phyloP scores from a whole-genome alignment of 2,113 vertebrate genomes.

The Tympanuchus pallidicinctus region DNA sequence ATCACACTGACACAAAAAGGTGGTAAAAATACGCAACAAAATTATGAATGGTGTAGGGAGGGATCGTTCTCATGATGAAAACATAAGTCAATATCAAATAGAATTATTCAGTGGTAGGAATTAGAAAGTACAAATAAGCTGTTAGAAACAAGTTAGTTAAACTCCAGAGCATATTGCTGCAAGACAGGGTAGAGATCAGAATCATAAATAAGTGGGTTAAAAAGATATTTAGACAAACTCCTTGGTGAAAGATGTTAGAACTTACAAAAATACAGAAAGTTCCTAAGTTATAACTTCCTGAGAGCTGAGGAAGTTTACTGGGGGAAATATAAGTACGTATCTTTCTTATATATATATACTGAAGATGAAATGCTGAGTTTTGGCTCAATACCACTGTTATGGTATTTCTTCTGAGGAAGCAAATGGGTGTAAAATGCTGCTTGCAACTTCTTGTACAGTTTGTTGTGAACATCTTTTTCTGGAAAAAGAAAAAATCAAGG shows the following conservation, averaged over 20 bases:
- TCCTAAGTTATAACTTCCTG: background rate
- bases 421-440: background rate
- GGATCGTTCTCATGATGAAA: background rate
- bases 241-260: background rate
- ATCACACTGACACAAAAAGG: background rate
- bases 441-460: background rate
- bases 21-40: background rate
- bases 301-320: background rate
- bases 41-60: background rate
- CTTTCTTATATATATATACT: background rate
- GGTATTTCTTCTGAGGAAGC: background rate
- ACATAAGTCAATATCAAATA: background rate
- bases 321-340: background rate
- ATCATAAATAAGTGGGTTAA: background rate
- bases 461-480: background rate
- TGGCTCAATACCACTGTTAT: background rate
- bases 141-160: background rate
- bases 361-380: background rate
- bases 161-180: background rate
- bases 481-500: background rate
- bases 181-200: background rate
- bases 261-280: background rate
- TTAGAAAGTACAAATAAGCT: background rate
- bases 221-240: background rate
- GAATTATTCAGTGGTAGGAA: background rate